phyloP scores from a whole-genome alignment of 2,797 vertebrate genomes.

The Ptychadena robeensis region DNA sequence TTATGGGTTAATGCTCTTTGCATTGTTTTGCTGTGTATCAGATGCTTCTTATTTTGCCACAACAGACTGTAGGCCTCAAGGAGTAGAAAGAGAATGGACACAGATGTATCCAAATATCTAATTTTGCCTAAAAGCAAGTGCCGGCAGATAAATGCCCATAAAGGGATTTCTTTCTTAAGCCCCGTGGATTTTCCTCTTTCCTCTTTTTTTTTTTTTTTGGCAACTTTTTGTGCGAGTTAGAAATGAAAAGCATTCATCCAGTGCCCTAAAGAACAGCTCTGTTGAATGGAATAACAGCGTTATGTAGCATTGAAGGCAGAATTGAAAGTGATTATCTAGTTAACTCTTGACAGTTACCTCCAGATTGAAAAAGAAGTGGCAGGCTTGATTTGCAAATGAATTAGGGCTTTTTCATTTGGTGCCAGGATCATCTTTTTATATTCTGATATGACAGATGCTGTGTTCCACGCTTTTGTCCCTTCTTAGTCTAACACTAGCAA shows the following conservation, averaged over 20 bases:
- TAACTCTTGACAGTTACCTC: constrained; percentile 97
- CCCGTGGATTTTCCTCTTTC: constrained; percentile 75
- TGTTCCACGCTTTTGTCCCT: constrained; percentile 90
- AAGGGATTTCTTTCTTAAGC: constrained; percentile 84
- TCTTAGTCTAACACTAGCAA: constrained; percentile 82
- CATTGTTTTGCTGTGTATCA: constrained; percentile 46
- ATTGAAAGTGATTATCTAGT: constrained; percentile 99
- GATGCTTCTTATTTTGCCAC: constrained; percentile 66
- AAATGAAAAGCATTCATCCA: constrained; percentile 91
- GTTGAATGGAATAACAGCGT: constrained; percentile 92
- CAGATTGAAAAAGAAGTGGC: constrained; percentile 93
- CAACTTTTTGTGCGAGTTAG: constrained; percentile 85
- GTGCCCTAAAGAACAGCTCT: constrained; percentile 87
- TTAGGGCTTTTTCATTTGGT: constrained; percentile 91
- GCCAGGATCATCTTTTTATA: constrained; percentile 99
- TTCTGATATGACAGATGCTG: constrained; percentile 98
- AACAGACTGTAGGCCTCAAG: constrained; percentile 74
- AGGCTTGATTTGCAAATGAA: constrained; percentile 99
- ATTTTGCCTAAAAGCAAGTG: constrained; percentile 81
- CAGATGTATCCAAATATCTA: constrained; percentile 83
- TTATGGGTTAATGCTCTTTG: constrained; percentile 45
- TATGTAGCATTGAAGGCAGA: constrained; percentile 94
- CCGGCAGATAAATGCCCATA: constrained; percentile 83
- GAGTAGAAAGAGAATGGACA: constrained; percentile 85
- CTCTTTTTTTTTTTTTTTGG: constrained; percentile 65